phyloP scores from a whole-genome alignment of 1,140 invertebrate species.

The Dinothrombium tinctorium region DNA sequence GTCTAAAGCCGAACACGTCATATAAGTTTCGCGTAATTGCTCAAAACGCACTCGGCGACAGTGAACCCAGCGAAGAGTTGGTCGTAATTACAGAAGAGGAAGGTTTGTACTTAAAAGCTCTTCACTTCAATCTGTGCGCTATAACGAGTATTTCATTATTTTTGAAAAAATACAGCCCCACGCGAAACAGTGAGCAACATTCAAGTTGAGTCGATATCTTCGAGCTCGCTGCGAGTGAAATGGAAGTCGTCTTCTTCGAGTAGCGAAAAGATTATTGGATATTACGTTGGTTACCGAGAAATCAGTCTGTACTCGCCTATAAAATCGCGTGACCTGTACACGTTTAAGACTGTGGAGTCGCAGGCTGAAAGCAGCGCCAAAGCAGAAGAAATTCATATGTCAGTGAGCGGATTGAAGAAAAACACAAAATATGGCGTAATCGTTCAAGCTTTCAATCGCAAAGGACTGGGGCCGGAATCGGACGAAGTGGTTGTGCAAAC shows the following conservation, averaged over 20 bases:
- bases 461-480: slow-evolving; percentile 26
- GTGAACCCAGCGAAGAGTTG: slow-evolving; percentile 56
- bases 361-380: neutral
- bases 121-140: too few relatives aligned
- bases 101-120: slow-evolving; percentile 23
- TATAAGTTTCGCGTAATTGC: slow-evolving; percentile 72
- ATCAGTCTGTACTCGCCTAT: slow-evolving; percentile 13
- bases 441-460: slow-evolving; percentile 31
- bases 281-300: slow-evolving; percentile 60
- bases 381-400: slow-evolving; percentile 6
- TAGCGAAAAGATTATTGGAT: slow-evolving; percentile 75
- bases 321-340: neutral
- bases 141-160: too few relatives aligned
- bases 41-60: slow-evolving; percentile 36
- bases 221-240: slow-evolving; percentile 11
- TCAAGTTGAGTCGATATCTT: slow-evolving; percentile 10
- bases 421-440: slow-evolving; percentile 25
- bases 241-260: slow-evolving; percentile 50
- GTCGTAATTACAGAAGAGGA: slow-evolving; percentile 61
- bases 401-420: slow-evolving; percentile 13
- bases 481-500: slow-evolving; percentile 20
- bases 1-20: slow-evolving; percentile 56
- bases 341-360: neutral
- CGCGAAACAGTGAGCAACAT: slow-evolving; percentile 11
- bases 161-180: too few relatives aligned